Percentiles rank a stretch among this genome's conserved stretches.
Conservation (phyloP, 2,113 vertebrate species). For the Pterocles burchelli region DNA sequence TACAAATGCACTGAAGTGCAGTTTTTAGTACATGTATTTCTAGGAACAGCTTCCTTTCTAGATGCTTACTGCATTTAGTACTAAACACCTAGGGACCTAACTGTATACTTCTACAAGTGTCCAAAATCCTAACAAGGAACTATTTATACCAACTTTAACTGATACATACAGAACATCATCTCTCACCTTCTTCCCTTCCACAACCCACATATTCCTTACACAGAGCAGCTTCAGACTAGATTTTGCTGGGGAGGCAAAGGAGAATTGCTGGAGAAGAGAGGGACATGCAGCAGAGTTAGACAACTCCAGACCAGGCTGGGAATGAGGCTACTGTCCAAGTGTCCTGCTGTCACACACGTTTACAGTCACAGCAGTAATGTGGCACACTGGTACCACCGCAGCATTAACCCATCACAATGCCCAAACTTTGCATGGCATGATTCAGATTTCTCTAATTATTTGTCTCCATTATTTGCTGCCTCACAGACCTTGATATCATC, state of each 20-base stretch:
- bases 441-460: background rate
- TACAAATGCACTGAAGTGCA: background rate
- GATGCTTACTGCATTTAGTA: background rate
- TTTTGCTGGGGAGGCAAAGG: background rate
- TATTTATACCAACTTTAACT: background rate
- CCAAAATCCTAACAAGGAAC: background rate
- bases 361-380: background rate
- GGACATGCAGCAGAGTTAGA: background rate
- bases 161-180: background rate
- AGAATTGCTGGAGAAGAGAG: background rate
- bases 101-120: background rate
- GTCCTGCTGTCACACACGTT: background rate
- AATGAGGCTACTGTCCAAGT: background rate
- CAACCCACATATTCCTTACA: background rate
- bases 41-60: background rate
- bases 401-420: background rate
- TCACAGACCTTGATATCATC: background rate
- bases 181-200: background rate
- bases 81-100: background rate
- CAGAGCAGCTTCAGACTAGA: accelerated
- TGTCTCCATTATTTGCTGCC: background rate
- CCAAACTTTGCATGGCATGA: accelerated
- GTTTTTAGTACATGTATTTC: background rate
- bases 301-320: background rate
- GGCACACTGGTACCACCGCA: accelerated